Base-by-base conservation (phyloP, 2,113 vertebrate genomes). In the Macroglossus sobrinus region DNA sequence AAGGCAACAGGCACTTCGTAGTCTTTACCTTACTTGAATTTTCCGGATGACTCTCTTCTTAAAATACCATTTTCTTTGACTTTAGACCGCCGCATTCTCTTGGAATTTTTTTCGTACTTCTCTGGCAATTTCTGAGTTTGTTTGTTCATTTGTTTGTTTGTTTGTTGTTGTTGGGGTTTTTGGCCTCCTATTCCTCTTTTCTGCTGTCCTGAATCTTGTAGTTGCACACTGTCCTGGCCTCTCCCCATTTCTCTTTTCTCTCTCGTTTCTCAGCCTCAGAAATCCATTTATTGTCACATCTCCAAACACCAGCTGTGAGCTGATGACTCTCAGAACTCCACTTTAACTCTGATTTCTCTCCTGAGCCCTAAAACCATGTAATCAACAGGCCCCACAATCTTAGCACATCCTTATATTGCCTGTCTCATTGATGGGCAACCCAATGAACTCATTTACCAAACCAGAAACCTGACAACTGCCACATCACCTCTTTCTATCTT, bases 11-110 rank as follows among this genome's bases (percentile, higher is more conserved):
- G 7, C 50, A 45, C 55, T 43, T 40, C 18, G 21, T 19, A 0
- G 3, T 38, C 78, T 89, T 75, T 80, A 6, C 55, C 57, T 47
- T 16, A 1, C 55, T 18, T 26, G 74, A 50, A 28, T 22, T 61
- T 5, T 0, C 0, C 0, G 43, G 61, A n/a, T 14, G 24, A 1
- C 35, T 61, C 13, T 30, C 5, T 80, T 10, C 55, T 33, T 22
- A 16, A 82, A n/a, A 13, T 16, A 47, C 12, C 53, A 26, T 64
- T 76, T 71, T 47, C n/a, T 19, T 76, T 59, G 59, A 75, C 61
- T 45, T 81, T 13, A 33, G 45, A n/a, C n/a, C 7, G 13, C 33
- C 4, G 0, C 12, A 0, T 53, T 59, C 53, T 76, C 84, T 78
- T 64, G n/a, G 28, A 9, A 1, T 14, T 7, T 24, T 6, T 12